These are phyloP conservation scores for Neomonachus schauinslandi DNA, from an alignment of 2,113 vertebrate genomes.

Conservation along the genomic window DNA sequence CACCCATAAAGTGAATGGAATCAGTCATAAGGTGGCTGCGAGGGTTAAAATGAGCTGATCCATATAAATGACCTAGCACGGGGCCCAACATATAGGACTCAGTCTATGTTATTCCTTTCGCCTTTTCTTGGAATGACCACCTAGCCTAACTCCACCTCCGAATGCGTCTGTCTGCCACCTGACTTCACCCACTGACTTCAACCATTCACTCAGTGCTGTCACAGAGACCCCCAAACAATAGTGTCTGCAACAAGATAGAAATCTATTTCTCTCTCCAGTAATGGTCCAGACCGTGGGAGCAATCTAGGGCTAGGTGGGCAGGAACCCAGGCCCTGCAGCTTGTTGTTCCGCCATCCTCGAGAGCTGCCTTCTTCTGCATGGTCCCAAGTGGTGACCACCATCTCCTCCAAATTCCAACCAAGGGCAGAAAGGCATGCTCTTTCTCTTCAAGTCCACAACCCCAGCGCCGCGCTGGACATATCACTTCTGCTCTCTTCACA, in stretches of 20 bases:
- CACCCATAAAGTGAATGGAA: not conserved
- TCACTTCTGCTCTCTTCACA: not conserved
- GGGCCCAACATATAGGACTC: not conserved
- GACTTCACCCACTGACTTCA: no score
- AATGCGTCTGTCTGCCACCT: not conserved
- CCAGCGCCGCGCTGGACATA: not conserved
- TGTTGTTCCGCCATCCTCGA: not conserved
- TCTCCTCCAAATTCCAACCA: not conserved
- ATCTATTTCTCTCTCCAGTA: not conserved
- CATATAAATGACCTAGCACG: not conserved
- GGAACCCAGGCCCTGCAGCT: not conserved
- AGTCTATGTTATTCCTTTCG: not conserved
- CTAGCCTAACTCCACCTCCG: not conserved
- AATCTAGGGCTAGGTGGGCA: not conserved
- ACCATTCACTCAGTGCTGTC: not conserved
- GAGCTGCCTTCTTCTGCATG: not conserved
- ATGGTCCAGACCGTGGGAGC: not conserved
- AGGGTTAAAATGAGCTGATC: not conserved
- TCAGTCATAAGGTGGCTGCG: not conserved
- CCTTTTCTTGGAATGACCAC: not conserved
- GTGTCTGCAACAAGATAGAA: not conserved
- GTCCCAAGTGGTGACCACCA: not conserved
- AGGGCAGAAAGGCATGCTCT: no score
- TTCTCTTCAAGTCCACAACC: not conserved
- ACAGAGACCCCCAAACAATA: not conserved